Percentiles rank a stretch among this genome's conserved stretches.
Evolutionary conservation across 2,797 vertebrate species (phyloP).

Genomic region (Chrysocyon brachyurus): DNA sequence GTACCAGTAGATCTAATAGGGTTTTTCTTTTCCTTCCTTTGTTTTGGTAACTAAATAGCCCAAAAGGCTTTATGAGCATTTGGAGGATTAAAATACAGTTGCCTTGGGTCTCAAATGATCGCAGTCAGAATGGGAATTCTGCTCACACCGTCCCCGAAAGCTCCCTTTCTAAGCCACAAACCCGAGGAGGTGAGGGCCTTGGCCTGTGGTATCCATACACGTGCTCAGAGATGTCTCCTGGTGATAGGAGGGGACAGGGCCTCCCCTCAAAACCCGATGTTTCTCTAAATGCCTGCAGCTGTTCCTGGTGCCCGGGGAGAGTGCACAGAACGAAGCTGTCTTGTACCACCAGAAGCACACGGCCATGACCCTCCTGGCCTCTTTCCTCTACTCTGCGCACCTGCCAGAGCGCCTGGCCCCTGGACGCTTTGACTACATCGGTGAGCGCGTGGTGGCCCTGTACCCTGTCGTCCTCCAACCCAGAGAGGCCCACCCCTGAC

Average conservation of each 20-base stretch:
- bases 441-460: conserved; percentile 83
- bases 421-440: conserved; percentile 95
- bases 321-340: conserved; percentile 89
- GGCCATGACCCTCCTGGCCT: conserved; percentile 92
- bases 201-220: not conserved
- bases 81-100: not conserved
- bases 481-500: too few species aligned
- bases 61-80: not conserved
- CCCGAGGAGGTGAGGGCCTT: not conserved
- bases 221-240: not conserved
- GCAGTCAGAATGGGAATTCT: not conserved
- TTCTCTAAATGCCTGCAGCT: conserved; percentile 88
- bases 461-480: not conserved
- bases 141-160: not conserved
- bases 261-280: not conserved
- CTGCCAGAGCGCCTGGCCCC: conserved; percentile 96
- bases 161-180: not conserved
- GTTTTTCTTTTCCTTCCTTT: not conserved
- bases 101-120: not conserved
- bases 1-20: not conserved
- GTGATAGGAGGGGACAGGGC: not conserved
- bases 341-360: conserved; percentile 92
- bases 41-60: not conserved
- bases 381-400: conserved; percentile 94
- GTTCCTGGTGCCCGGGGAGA: conserved; percentile 88